Conservation (phyloP, 2,113 vertebrate genomes). For the Prinia subflava region DNA sequence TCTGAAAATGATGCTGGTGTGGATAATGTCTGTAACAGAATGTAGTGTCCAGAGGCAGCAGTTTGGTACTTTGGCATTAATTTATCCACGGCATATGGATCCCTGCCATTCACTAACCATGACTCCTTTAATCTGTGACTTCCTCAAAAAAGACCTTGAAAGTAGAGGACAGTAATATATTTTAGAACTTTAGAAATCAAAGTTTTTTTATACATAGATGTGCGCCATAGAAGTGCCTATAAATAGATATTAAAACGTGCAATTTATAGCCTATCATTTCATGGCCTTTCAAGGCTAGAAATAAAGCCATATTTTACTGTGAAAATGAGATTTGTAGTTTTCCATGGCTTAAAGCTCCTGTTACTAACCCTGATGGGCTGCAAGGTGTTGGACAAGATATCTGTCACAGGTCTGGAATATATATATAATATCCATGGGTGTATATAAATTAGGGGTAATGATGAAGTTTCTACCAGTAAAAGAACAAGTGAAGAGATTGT, state of each 20-base stretch:
- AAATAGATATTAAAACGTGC: constrained; percentile 59
- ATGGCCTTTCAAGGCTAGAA: constrained; percentile 59
- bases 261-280: constrained; percentile 63
- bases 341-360: constrained; percentile 16
- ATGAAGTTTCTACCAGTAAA: constrained; percentile 1
- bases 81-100: background rate
- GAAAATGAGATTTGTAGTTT: constrained; percentile 63
- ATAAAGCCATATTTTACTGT: constrained; percentile 42
- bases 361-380: constrained; percentile 23
- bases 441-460: constrained; percentile 8
- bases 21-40: background rate
- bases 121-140: background rate
- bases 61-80: background rate
- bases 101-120: background rate
- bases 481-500: background rate
- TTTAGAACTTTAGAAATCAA: constrained; percentile 46
- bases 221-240: constrained; percentile 30
- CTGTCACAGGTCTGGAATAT: background rate
- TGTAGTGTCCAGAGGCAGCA: background rate
- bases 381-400: background rate
- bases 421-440: background rate
- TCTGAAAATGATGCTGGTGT: background rate
- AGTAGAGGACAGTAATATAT: constrained; percentile 39
- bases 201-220: constrained; percentile 40
- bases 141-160: constrained; percentile 36